Evolutionary conservation across 2,113 vertebrate genomes (phyloP), one percentile per base, ranked within the genome.

Genomic region (Cololabis saira): DNA sequence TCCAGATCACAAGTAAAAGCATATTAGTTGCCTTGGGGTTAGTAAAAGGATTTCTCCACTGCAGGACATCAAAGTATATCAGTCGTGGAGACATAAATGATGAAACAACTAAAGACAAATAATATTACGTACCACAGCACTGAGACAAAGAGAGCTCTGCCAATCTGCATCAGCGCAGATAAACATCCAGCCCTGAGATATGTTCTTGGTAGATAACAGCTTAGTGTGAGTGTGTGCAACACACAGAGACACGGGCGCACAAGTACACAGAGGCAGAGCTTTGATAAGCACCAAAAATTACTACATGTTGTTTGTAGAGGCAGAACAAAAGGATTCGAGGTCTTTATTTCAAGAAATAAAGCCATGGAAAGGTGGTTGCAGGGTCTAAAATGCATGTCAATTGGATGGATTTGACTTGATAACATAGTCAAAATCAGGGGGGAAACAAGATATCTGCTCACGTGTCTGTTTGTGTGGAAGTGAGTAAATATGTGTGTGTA

Each of bases 171-270:
- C 84, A 58, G 67, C 64, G 59, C 61, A 85, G 91, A 93, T 88
- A 90, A 90, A 87, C 88, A 92, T 89, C 82, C 73, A 82, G 81
- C 89, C 86, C 75, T 78, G 81, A 92, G 90, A 92, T 89, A 89
- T 80, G 84, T 83, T 86, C 57, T 82, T 61, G 41, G 51, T 54
- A 76, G 84, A 89, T 92, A 90, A 88, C 76, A 66, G 80, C 67
- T 87, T 83, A 85, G 77, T 57, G 41, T 59, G 57, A 83, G 79
- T 57, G 63, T 65, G 55, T 56, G 59, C 67, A 71, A 72, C 67
- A 50, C 67, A 74, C 53, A 77, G 48, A 62, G 54, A 56, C 27
- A 71, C 59, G 44, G 27, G 69, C 57, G 61, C 52, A 72, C 66
- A 54, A 60, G 44, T 44, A 49, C 77, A 60, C 71, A 8, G 24